phyloP scores from a whole-genome alignment of 2,888 invertebrate genomes.

The Troides helena region DNA sequence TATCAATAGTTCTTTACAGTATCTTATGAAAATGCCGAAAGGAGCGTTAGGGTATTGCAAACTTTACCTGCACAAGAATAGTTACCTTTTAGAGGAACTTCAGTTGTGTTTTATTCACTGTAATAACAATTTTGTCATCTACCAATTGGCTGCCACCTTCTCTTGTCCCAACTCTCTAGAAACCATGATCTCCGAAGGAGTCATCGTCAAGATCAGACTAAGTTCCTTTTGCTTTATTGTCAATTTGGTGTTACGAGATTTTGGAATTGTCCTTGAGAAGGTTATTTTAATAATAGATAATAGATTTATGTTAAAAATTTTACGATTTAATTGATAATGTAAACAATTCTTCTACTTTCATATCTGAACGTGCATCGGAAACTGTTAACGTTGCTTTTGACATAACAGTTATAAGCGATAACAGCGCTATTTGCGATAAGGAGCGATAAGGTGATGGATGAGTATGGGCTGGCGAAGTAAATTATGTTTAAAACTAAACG shows the following conservation, averaged over 20 bases:
- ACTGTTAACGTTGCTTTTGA: slow-evolving; percentile 31
- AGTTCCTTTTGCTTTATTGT: no score
- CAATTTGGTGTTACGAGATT: no score
- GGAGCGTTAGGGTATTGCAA: slow-evolving; percentile 56
- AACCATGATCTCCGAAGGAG: no score
- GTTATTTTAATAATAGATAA: no score
- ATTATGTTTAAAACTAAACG: slow-evolving; percentile 34
- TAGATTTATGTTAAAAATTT: neutral
- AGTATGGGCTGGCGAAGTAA: slow-evolving; percentile 38
- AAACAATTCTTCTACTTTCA: slow-evolving; percentile 26
- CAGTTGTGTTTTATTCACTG: slow-evolving; percentile 8
- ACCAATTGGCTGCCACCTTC: no score
- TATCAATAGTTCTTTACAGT: slow-evolving; percentile 25
- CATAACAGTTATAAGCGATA: slow-evolving; percentile 34
- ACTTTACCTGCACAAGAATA: slow-evolving; percentile 60
- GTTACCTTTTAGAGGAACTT: slow-evolving; percentile 43
- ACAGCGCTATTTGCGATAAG: slow-evolving; percentile 22
- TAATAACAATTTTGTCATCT: slow-evolving; percentile 23
- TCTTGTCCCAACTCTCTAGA: no score
- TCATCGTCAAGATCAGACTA: no score
- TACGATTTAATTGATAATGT: slow-evolving; percentile 24
- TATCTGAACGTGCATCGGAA: slow-evolving; percentile 36
- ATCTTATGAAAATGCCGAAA: slow-evolving; percentile 46
- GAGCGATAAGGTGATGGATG: slow-evolving; percentile 35
- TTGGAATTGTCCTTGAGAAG: no score